These are phyloP conservation scores for Anguilla japonica DNA, from an alignment of 2,113 vertebrate species.

Conservation along the genomic window DNA sequence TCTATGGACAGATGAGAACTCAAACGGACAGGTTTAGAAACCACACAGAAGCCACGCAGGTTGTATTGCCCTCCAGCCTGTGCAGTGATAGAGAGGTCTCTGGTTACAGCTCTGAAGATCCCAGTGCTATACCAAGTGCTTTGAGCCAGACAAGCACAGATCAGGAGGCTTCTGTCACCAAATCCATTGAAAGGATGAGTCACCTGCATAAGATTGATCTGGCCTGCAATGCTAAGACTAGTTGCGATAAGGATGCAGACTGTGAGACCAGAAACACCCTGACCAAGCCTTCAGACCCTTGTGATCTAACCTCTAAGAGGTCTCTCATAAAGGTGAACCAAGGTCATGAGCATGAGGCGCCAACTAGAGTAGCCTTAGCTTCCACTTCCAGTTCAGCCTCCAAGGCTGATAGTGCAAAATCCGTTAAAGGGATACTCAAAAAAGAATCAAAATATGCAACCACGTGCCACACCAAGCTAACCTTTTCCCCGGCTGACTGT, in stretches of 20 bases:
- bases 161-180: not conserved
- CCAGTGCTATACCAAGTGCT: constrained; percentile 35
- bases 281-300: not conserved
- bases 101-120: constrained; percentile 28
- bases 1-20: constrained; percentile 52
- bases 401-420: constrained; percentile 48
- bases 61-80: constrained; percentile 55
- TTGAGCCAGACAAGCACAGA: constrained; percentile 1
- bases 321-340: not conserved
- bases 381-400: constrained; percentile 35
- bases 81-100: constrained; percentile 45
- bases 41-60: constrained; percentile 57
- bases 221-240: not conserved
- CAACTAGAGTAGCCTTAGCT: constrained; percentile 41
- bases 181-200: not conserved
- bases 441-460: constrained; percentile 70
- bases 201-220: not conserved
- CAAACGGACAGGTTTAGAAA: constrained; percentile 52
- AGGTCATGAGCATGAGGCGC: constrained; percentile 19
- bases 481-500: constrained; percentile 52
- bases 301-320: not conserved
- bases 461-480: constrained; percentile 42
- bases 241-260: not conserved
- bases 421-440: constrained; percentile 85
- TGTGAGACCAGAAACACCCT: not conserved